phyloP scores from a whole-genome alignment of 2,888 invertebrate genomes.

The Ornithoptera priamus region DNA sequence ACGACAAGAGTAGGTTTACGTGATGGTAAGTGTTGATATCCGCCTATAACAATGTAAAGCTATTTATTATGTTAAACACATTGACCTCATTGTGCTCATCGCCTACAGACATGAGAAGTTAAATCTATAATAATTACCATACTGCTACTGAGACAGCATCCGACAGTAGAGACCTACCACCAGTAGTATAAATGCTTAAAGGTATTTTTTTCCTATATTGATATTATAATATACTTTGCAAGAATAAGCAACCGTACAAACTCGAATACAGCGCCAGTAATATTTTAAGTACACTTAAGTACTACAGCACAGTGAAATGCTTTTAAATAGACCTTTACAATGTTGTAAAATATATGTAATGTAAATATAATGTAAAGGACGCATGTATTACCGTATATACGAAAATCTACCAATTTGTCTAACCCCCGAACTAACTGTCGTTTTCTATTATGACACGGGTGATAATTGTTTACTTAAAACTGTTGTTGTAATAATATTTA shows the following conservation, averaged over 20 bases:
- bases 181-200: too few relatives aligned
- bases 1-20: too few relatives aligned
- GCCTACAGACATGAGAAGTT: too few relatives aligned
- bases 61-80: too few relatives aligned
- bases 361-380: neutral
- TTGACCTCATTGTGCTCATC: too few relatives aligned
- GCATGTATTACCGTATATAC: neutral
- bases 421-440: neutral
- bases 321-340: neutral
- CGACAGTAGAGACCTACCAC: too few relatives aligned
- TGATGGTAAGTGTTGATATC: too few relatives aligned
- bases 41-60: too few relatives aligned
- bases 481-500: neutral
- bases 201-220: neutral
- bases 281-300: constrained; percentile 1
- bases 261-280: neutral
- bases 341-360: neutral
- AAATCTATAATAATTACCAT: too few relatives aligned
- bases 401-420: neutral
- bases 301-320: neutral
- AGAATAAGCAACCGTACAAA: neutral
- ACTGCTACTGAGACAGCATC: too few relatives aligned
- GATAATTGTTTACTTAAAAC: too few relatives aligned
- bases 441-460: neutral
- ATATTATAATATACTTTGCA: neutral